These are phyloP conservation scores for Alosa alosa DNA, from an alignment of 2,113 vertebrate genomes.

Conservation along the genomic window DNA sequence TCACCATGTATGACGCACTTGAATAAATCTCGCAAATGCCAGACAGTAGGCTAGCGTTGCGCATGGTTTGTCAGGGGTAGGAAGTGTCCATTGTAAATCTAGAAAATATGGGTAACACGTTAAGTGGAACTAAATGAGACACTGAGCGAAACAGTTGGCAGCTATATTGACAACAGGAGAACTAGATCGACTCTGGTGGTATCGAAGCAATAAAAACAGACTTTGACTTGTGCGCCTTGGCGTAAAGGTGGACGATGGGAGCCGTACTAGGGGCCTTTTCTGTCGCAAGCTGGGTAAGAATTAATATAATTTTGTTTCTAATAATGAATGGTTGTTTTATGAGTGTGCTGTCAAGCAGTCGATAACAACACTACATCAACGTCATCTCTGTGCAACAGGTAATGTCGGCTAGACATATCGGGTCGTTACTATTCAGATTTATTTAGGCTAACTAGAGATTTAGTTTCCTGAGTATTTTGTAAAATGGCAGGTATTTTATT, in stretches of 20 bases:
- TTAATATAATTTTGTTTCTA: neutral
- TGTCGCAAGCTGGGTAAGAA: slow-evolving; percentile 56
- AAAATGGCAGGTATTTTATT: neutral
- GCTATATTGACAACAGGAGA: neutral
- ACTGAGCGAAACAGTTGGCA: neutral
- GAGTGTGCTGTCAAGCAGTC: neutral
- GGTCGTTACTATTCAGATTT: neutral
- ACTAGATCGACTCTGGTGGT: neutral
- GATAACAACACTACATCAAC: neutral
- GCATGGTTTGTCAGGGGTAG: neutral
- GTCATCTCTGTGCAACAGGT: neutral
- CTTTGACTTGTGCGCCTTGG: neutral
- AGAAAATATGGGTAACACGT: neutral
- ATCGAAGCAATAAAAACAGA: neutral
- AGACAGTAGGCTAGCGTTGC: neutral
- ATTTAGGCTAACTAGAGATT: neutral
- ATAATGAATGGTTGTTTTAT: neutral
- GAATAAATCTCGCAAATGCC: neutral
- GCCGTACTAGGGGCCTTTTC: slow-evolving; percentile 57
- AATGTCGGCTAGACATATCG: neutral
- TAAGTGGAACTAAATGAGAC: neutral
- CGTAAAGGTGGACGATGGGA: slow-evolving; percentile 53
- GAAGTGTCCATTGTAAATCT: neutral
- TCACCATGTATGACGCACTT: slow-evolving; percentile 28
- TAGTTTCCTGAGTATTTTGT: neutral